phyloP scores from a whole-genome alignment of 2,113 vertebrate genomes.

The Pleuronectes platessa region DNA sequence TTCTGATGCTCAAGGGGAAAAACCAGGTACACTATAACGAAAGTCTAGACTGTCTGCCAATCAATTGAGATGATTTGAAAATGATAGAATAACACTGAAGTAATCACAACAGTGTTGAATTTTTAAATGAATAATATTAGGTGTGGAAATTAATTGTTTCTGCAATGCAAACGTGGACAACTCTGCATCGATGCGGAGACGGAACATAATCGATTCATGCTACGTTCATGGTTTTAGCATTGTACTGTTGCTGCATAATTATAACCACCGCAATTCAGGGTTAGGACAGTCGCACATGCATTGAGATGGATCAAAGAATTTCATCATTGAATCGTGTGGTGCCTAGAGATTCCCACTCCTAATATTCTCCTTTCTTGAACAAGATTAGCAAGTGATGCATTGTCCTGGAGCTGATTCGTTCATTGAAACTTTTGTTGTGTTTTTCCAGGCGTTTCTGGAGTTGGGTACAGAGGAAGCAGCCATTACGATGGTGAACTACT shows the following conservation, averaged over 20 bases:
- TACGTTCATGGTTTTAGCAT: no score
- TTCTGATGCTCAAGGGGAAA: constrained; percentile 99
- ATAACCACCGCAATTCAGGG: no score
- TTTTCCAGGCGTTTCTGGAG: constrained; percentile 93
- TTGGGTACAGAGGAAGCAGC: constrained; percentile 97
- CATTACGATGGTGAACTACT: constrained; percentile 98
- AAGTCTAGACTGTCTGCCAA: neutral
- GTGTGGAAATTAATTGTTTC: no score
- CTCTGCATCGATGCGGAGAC: no score
- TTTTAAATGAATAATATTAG: no score
- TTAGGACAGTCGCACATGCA: no score
- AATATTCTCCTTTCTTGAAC: neutral
- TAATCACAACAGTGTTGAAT: neutral
- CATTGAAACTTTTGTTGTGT: constrained; percentile 15
- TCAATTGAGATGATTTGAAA: neutral
- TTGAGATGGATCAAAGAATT: no score
- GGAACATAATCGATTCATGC: no score
- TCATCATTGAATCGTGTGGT: no score
- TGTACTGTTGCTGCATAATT: no score
- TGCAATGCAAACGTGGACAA: no score
- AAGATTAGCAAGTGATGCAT: neutral
- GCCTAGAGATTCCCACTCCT: no score
- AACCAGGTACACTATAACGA: constrained; percentile 88
- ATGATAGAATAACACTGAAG: neutral
- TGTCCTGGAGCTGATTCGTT: constrained; percentile 1